Evolutionary conservation across 2,113 vertebrate genomes (phyloP).

Genomic region (Clarias gariepinus): DNA sequence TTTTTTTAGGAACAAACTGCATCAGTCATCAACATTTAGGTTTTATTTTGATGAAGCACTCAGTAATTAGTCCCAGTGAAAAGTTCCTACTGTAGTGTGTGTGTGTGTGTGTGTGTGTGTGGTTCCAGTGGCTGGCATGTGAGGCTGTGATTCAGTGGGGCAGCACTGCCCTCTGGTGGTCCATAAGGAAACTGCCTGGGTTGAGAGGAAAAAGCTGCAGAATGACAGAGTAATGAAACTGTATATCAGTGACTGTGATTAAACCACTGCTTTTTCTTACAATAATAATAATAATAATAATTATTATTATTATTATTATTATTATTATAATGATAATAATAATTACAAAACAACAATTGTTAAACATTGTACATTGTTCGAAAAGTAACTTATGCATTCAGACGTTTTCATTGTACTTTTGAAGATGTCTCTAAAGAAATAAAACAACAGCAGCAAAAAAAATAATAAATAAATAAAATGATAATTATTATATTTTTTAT

Average conservation of each 20-base stretch:
- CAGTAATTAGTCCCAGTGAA: constrained; percentile 77
- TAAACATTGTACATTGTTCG: neutral
- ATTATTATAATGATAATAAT: neutral
- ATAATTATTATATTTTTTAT: no score
- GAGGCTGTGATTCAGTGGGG: neutral
- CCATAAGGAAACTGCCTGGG: neutral
- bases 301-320: no score
- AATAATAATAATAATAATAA: neutral
- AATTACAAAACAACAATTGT: neutral
- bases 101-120: neutral
- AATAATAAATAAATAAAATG: neutral
- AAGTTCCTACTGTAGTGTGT: constrained; percentile 40
- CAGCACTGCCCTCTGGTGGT: constrained; percentile 70
- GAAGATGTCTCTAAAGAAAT: neutral
- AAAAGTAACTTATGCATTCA: neutral
- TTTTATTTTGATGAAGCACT: constrained; percentile 64
- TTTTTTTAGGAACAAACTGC: constrained; percentile 63
- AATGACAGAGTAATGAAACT: neutral
- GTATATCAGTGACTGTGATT: neutral
- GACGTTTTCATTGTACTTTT: neutral
- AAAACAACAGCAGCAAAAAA: neutral
- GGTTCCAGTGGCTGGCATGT: constrained; percentile 39
- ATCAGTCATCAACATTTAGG: constrained; percentile 70
- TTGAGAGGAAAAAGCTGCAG: neutral
- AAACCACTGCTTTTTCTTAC: neutral